Evolutionary conservation across 2,888 invertebrate species (phyloP).

Genomic region (Hydriomena furcata): DNA sequence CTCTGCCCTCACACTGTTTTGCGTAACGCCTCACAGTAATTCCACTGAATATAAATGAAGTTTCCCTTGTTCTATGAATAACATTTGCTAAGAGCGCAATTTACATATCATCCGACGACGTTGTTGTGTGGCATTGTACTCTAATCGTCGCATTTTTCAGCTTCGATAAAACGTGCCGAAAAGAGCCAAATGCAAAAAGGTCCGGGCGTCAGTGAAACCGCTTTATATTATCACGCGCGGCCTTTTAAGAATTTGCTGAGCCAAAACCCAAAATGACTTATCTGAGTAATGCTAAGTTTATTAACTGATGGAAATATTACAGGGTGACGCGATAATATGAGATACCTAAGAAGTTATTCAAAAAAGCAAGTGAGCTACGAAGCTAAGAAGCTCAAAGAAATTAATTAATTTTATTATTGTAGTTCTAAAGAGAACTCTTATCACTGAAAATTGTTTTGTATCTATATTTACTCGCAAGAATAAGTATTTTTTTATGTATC

Average conservation of each 20-base stretch:
- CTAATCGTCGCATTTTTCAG: conserved; percentile 42
- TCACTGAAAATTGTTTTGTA: conserved; percentile 36
- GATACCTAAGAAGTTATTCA: conserved; percentile 56
- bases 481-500: not conserved
- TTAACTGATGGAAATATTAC: conserved; percentile 64
- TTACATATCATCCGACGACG: conserved; percentile 60
- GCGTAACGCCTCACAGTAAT: conserved; percentile 59
- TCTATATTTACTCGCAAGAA: not conserved
- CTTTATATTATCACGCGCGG: conserved; percentile 28
- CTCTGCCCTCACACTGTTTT: conserved; percentile 55
- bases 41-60: conserved; percentile 72
- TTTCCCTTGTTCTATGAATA: conserved; percentile 71
- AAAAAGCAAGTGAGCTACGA: conserved; percentile 41
- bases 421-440: conserved; percentile 40
- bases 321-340: conserved; percentile 52
- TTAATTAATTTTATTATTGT: conserved; percentile 53
- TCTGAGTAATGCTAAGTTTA: conserved; percentile 64
- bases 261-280: conserved; percentile 54
- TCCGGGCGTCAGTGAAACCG: conserved; percentile 21
- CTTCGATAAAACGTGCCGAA: conserved; percentile 26
- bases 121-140: conserved; percentile 48
- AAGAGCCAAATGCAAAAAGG: conserved; percentile 19
- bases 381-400: too few species aligned
- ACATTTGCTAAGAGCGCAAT: conserved; percentile 67
- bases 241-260: conserved; percentile 32